Base-by-base conservation (phyloP, 2,113 vertebrate species). In the Plectropomus leopardus region DNA sequence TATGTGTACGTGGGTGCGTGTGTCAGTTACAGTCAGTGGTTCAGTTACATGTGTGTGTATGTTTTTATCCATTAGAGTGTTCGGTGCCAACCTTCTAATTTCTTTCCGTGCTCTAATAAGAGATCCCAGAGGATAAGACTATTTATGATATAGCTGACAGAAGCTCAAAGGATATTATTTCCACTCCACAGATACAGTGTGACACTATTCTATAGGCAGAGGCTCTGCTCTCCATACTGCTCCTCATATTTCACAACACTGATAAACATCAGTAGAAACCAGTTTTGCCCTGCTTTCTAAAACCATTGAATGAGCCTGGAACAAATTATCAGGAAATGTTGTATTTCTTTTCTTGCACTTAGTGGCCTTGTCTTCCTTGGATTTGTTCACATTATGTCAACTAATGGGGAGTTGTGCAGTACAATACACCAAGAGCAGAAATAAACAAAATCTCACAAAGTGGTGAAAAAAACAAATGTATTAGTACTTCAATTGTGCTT, bases 141-240 rank as follows among this genome's bases (percentile, higher is more conserved):
- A 9, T 59, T 34, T 19, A 24, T 19, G n/a, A 59, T 7, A 28
- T 64, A 50, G 50, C 61, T 76, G 51, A 76, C 26, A 66, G 61
- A 47, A 24, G 28, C 74, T 76, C 73, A 48, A 7, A 58, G 11
- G 15, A 11, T 30, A 58, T 76, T 65, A 67, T 10, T 76, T 76
- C 53, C 63, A 48, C 40, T 34, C 26, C 51, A 34, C 32, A n/a
- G 26, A 57, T 5, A 6, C 61, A 24, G 19, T n/a, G 34, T 44
- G 2, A 14, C 36, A 23, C 14, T 19, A 19, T n/a, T n/a, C 23
- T 26, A 8, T 30, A 3, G 44, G 14, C 16, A 3, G 23, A 32
- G 36, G 7, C 26, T 14, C 9, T 32, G 19, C 65, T 64, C 10
- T 6, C 44, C 48, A 26, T 13, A 15, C 4, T n/a, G 17, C 48